These are phyloP conservation scores for Diabrotica undecimpunctata DNA, from an alignment of 1,140 invertebrate species.

Conservation along the genomic window DNA sequence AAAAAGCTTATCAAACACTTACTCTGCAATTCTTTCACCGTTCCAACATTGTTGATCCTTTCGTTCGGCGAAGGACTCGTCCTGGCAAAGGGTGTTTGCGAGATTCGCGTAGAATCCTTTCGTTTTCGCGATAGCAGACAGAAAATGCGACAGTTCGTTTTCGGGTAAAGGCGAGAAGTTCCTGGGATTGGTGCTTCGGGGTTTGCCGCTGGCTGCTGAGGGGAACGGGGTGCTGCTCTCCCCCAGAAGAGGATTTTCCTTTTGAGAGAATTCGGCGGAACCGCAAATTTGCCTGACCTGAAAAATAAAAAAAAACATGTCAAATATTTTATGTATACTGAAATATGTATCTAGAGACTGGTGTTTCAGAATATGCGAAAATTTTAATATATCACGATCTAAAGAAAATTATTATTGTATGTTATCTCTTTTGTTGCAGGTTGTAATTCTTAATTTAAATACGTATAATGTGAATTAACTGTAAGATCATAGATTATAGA, in stretches of 20 bases:
- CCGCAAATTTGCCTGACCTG: conserved; percentile 58
- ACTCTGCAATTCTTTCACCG: conserved; percentile 71
- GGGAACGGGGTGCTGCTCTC: conserved; percentile 32
- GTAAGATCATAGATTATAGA: too few relatives aligned
- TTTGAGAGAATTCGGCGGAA: conserved; percentile 44
- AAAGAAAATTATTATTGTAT: too few relatives aligned
- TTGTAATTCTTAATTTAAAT: too few relatives aligned
- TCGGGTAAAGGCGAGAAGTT: conserved; percentile 45
- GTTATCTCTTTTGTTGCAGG: too few relatives aligned
- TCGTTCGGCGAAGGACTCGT: conserved; percentile 57
- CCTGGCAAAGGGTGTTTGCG: conserved; percentile 64
- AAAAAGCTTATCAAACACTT: conserved; percentile 47
- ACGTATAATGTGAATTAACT: too few relatives aligned
- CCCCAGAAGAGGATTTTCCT: conserved; percentile 35
- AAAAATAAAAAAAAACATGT: conserved; percentile 13
- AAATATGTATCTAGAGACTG: too few relatives aligned
- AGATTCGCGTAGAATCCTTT: conserved; percentile 67
- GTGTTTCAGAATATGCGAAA: too few relatives aligned
- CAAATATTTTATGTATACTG: too few relatives aligned
- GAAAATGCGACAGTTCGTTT: conserved; percentile 60
- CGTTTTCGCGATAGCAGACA: conserved; percentile 62
- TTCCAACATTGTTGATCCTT: conserved; percentile 69
- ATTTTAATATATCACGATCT: too few relatives aligned
- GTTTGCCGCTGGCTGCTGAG: conserved; percentile 19
- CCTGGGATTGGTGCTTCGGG: conserved; percentile 18